Percentiles rank a stretch among this genome's conserved stretches.
Conservation (phyloP, 2,888 invertebrate species). For the Nomada fucata region DNA sequence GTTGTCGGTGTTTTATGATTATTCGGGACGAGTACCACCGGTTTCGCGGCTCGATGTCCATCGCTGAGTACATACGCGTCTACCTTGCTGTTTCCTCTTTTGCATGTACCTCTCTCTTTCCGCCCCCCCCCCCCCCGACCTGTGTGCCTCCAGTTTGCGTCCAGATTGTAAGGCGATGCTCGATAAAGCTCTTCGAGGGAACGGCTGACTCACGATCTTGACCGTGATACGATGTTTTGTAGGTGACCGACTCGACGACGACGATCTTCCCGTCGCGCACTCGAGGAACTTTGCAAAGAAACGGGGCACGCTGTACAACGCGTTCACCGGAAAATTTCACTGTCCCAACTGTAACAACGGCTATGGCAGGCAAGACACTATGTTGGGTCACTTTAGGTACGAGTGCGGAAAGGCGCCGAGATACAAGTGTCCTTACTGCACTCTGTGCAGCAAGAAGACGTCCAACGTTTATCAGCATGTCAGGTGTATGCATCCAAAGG, state of each 20-base stretch:
- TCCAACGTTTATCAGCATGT: constrained; percentile 81
- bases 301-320: constrained; percentile 74
- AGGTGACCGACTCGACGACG: constrained; percentile 70
- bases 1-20: background rate
- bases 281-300: constrained; percentile 70
- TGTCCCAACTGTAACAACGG: constrained; percentile 83
- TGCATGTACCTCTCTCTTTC: background rate
- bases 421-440: constrained; percentile 82
- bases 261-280: constrained; percentile 46
- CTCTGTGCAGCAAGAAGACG: constrained; percentile 79
- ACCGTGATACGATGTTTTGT: constrained; percentile 74
- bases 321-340: constrained; percentile 79
- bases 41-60: constrained; percentile 1
- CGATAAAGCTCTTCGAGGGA: background rate
- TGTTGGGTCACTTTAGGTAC: constrained; percentile 82
- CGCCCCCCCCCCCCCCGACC: background rate
- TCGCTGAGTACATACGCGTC: no score
- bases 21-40: background rate
- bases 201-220: constrained; percentile 41
- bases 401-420: constrained; percentile 83
- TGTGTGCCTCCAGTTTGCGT: constrained; percentile 32
- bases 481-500: constrained; percentile 78
- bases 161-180: constrained; percentile 23
- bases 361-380: constrained; percentile 81
- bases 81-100: background rate